These are phyloP conservation scores for Branchinecta lynchi DNA, from an alignment of 1,140 invertebrate genomes.

Conservation along the genomic window DNA sequence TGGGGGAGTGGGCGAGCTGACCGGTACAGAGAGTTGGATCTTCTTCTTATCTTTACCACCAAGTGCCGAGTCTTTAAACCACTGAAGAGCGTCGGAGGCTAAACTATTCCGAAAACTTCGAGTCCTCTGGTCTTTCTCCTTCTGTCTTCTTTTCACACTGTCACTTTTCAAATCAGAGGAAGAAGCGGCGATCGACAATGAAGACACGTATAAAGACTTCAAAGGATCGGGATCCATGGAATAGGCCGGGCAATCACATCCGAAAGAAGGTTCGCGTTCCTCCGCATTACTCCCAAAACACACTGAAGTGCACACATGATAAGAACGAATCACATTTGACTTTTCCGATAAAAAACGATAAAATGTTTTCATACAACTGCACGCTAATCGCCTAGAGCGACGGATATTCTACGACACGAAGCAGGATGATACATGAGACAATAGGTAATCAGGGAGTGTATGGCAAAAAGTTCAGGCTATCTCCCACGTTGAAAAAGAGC, in stretches of 20 bases:
- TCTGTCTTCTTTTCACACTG: neutral
- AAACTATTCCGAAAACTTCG: neutral
- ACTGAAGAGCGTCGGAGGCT: neutral
- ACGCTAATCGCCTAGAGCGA: neutral
- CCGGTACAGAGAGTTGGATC: no score
- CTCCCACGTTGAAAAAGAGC: no score
- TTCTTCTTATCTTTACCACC: neutral
- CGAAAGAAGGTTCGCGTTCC: neutral
- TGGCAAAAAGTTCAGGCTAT: neutral
- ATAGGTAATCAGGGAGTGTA: neutral
- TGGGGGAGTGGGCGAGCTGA: neutral
- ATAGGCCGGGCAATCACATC: no score
- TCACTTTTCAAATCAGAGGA: neutral
- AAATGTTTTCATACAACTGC: neutral
- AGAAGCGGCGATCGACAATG: neutral
- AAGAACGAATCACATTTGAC: neutral
- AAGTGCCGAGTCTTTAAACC: neutral
- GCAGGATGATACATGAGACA: neutral
- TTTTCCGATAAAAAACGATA: conserved; percentile 2
- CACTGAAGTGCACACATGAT: neutral
- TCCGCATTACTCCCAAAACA: neutral
- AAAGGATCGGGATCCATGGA: neutral
- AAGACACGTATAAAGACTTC: neutral
- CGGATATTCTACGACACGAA: neutral
- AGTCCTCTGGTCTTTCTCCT: neutral